A percentile compares a stretch with the other conserved stretches of the same genome.
These are phyloP conservation scores for Mastomys natalensis DNA, from an alignment of 2,113 vertebrate species.

Conservation along the genomic window DNA sequence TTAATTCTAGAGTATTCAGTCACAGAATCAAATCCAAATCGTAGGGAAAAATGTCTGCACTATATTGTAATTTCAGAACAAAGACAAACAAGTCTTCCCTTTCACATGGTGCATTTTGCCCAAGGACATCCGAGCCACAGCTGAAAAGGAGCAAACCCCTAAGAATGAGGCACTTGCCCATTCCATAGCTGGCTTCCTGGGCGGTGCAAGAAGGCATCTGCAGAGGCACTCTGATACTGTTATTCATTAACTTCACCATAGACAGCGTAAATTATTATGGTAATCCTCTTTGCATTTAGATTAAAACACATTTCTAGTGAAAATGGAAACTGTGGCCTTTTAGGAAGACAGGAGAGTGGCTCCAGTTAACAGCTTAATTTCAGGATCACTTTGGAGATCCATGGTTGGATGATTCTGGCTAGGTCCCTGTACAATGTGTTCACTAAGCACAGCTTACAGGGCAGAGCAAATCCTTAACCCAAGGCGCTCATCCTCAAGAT, in stretches of 20 bases:
- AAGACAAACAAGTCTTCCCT: constrained; percentile 71
- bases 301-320: constrained; percentile 62
- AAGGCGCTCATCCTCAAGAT: background rate
- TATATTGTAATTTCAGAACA: constrained; percentile 73
- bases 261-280: constrained; percentile 59
- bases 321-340: constrained; percentile 65
- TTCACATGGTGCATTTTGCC: constrained; percentile 17
- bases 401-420: background rate
- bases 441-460: background rate
- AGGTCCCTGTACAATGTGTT: background rate
- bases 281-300: constrained; percentile 69
- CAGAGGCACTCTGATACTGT: constrained; percentile 13
- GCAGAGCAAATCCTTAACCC: background rate
- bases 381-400: background rate
- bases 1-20: constrained; percentile 67
- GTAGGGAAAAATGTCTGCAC: constrained; percentile 59
- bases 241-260: constrained; percentile 44
- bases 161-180: background rate
- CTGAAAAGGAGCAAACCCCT: background rate
- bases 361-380: constrained; percentile 51
- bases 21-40: constrained; percentile 73
- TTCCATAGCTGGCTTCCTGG: background rate
- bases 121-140: constrained; percentile 52
- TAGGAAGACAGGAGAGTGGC: constrained; percentile 53
- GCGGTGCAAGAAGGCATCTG: background rate